phyloP scores from a whole-genome alignment of 2,113 vertebrate species.

The Promerops cafer region DNA sequence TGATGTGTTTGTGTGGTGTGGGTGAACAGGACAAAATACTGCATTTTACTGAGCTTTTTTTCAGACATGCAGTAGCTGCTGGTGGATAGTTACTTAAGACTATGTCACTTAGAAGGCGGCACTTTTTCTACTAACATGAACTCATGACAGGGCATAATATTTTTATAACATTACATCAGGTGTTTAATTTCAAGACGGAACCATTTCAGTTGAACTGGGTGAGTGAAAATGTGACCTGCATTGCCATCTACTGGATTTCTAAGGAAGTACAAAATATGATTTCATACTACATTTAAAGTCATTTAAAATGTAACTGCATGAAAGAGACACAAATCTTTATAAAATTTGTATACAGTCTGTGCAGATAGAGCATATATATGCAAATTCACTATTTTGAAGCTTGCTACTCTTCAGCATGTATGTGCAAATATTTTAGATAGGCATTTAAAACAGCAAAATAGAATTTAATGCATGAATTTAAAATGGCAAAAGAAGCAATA shows the following conservation, averaged over 20 bases:
- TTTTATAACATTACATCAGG: constrained; percentile 35
- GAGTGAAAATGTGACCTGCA: constrained; percentile 29
- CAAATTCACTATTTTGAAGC: background rate
- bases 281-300: background rate
- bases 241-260: constrained; percentile 72
- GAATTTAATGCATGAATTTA: background rate
- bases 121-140: background rate
- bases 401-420: background rate
- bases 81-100: background rate
- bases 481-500: background rate
- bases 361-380: background rate
- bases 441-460: background rate
- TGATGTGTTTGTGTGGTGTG: background rate
- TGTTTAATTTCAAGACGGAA: background rate
- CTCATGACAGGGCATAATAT: background rate
- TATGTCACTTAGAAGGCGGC: background rate
- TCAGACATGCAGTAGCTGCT: background rate
- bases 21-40: background rate
- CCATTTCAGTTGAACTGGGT: background rate
- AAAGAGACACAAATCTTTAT: background rate
- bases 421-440: background rate
- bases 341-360: background rate
- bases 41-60: background rate
- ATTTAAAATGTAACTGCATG: background rate
- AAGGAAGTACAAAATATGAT: background rate